Evolutionary conservation across 2,797 vertebrate genomes (phyloP), one percentile per base, ranked within the genome.

Genomic region (Acipenser oxyrinchus): DNA sequence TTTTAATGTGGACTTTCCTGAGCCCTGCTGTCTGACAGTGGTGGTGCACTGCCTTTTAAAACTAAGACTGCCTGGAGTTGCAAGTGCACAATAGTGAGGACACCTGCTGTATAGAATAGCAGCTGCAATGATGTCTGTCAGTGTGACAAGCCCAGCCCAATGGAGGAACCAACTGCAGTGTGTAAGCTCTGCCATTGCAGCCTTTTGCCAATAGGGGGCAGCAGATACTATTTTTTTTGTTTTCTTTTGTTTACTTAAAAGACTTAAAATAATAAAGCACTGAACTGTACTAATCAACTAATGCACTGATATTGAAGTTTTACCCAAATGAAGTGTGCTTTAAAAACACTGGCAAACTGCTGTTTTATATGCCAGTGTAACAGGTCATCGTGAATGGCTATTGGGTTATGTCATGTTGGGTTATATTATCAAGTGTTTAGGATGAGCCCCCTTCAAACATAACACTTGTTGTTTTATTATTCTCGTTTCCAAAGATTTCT

Each of bases 121-220:
- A 83, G 74, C 82, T 90, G 83, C 88, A 86, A 63, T 55, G 58
- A n/a, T 57, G 66, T 62, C 48, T 6, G 76, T 73, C 70, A 6
- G 72, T 74, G 70, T 73, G 55, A 67, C 77, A 8, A 49, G n/a
- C 74, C 11, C 66, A 58, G 80, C 64, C 79, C 82, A 72, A 50
- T 15, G 77, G 76, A 77, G 74, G 79, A 79, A 76, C 75, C 73
- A 60, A 53, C 74, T 6, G 76, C 82, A 57, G 49, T 69, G 55
- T 60, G 23, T 51, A 57, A 66, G 48, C 67, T 66, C 72, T 66
- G 15, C 77, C 73, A 68, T 81, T 84, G 66, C 76, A 59, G 12
- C 7, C 0, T 59, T 2, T 63, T 62, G 61, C 89, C 94, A 84
- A 85, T 83, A 88, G 95, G 92, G 94, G 96, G 94, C 84, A 95